Evolutionary conservation across 92 coral and sea anemone species (phyloP), one percentile per base, ranked within the genome.

Genomic region (Porites lobata): DNA sequence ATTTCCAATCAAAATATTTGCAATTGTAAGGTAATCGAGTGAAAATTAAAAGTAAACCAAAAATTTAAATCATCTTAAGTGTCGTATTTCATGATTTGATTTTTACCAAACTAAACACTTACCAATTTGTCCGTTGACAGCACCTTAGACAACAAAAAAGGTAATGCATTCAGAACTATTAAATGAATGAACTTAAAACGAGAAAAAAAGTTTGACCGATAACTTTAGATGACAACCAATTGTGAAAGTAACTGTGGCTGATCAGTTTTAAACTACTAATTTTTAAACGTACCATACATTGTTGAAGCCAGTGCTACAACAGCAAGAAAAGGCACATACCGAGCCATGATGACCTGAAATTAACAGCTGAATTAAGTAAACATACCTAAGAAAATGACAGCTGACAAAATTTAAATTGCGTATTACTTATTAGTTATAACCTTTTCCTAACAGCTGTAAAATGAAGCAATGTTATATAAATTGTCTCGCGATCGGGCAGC

Each of bases 231-330:
- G 12, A 54, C 59, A 56, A 56, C 61, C 61, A 56, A 56, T 14
- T 56, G 61, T 56, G 11, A 14, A 56, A 56, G 61, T 56, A 9
- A 56, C 9, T 15, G 24, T 54, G 5, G 17, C 75, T 51, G 4
- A 17, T 26, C 3, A 32, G 53, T 24, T 12, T 29, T 29, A 29
- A 29, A 29, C 32, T 12, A 1, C 50, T 19, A 13, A 12, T 52
- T 74, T 75, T 54, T 20, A 15, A 10, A 82, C 78, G 71, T 13
- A 82, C 86, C 86, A 19, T 58, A 59, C 10, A 59, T 38, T 38
- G 47, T 38, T 26, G 69, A 70, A 13, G 86, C 78, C 70, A 82
- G 57, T 18, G 58, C 54, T 14, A 82, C 13, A 43, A 82, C 15
- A 15, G 51, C 67, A 8, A 72, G 68, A 19, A 71, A 12, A 18